Evolutionary conservation across 2,888 invertebrate species (phyloP).

Genomic region (Netelia fuscicornis): DNA sequence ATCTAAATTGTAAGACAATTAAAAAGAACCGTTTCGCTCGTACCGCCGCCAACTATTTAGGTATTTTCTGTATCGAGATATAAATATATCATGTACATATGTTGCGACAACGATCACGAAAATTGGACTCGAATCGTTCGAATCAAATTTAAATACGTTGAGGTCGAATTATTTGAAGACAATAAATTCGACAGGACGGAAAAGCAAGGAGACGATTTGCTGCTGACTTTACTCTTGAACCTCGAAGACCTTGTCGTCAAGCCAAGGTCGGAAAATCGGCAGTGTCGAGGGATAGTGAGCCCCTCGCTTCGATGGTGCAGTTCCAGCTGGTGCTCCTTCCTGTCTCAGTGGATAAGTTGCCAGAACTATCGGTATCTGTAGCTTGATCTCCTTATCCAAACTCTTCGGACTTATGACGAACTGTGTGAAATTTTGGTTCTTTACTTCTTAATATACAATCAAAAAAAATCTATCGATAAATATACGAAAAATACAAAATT

Average conservation of each 20-base stretch:
- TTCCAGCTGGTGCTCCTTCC: constrained; percentile 88
- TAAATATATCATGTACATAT: constrained; percentile 47
- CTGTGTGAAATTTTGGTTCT: constrained; percentile 84
- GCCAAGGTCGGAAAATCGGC: constrained; percentile 96
- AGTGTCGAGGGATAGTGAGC: constrained; percentile 97
- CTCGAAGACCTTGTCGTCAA: constrained; percentile 89
- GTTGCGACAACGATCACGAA: not conserved
- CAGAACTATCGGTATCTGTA: constrained; percentile 95
- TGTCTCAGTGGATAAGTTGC: constrained; percentile 95
- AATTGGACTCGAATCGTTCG: too few species aligned
- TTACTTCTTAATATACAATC: not conserved
- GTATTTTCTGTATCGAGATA: too few species aligned
- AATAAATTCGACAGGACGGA: not conserved
- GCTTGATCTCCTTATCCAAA: constrained; percentile 95
- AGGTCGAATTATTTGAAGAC: too few species aligned
- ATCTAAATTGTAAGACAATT: too few species aligned
- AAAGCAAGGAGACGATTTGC: not conserved
- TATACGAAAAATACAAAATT: too few species aligned
- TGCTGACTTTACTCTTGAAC: constrained; percentile 79
- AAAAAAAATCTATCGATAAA: constrained; percentile 8
- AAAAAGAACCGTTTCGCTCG: too few species aligned
- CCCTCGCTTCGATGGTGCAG: constrained; percentile 90
- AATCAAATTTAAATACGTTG: too few species aligned
- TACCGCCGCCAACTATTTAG: too few species aligned
- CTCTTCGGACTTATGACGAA: constrained; percentile 97